phyloP scores from a whole-genome alignment of 2,888 invertebrate genomes.

The Strigamia crassipes region DNA sequence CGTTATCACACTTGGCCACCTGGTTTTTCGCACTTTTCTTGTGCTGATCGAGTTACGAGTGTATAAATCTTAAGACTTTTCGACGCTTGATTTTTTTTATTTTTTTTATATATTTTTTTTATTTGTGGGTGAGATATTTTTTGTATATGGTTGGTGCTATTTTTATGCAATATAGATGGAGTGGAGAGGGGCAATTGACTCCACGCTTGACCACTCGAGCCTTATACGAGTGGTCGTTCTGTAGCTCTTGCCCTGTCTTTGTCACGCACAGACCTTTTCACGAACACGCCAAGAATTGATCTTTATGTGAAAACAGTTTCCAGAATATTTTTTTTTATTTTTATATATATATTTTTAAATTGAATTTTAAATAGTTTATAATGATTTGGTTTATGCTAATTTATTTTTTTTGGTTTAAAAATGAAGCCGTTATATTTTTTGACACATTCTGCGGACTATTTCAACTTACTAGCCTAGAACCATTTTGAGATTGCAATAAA shows the following conservation, averaged over 20 bases:
- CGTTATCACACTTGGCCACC: constrained; percentile 18
- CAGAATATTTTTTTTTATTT: not conserved
- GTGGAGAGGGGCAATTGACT: constrained; percentile 10
- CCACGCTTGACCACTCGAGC: constrained; percentile 42
- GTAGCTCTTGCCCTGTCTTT: not conserved
- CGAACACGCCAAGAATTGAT: not conserved
- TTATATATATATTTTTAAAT: not conserved
- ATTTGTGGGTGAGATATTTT: not conserved
- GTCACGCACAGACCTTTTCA: constrained; percentile 7
- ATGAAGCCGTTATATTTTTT: no score
- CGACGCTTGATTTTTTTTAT: not conserved
- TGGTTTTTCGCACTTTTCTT: constrained; percentile 3
- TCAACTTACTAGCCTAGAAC: no score
- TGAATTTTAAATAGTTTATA: not conserved
- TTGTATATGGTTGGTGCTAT: not conserved
- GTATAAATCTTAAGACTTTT: constrained; percentile 25
- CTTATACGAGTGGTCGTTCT: constrained; percentile 24
- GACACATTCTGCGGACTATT: no score
- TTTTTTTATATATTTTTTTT: not conserved
- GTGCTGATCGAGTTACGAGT: constrained; percentile 33
- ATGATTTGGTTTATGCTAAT: no score
- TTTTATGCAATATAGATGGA: not conserved
- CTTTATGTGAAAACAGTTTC: not conserved
- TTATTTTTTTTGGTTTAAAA: no score
- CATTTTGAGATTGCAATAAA: no score